phyloP scores from a whole-genome alignment of 2,888 invertebrate species.

The Tolmerus cingulatus region DNA sequence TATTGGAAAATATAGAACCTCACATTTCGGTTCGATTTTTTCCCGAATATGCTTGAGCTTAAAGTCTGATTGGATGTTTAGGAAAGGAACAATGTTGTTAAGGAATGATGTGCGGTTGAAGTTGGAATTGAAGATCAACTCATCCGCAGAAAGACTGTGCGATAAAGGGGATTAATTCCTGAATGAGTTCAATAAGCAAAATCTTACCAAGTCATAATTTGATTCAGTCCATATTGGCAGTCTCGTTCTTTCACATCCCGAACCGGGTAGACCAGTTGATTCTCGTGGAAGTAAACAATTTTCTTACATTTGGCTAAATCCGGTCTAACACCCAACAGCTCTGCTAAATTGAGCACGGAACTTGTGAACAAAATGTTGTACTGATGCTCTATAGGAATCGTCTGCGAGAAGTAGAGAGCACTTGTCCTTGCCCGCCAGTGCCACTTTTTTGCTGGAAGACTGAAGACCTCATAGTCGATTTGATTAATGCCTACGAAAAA shows the following conservation, averaged over 20 bases:
- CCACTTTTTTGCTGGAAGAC: constrained; percentile 77
- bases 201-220: constrained; percentile 73
- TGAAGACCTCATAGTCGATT: constrained; percentile 64
- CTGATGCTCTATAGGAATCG: constrained; percentile 66
- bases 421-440: constrained; percentile 78
- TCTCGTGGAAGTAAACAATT: constrained; percentile 80
- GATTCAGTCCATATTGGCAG: constrained; percentile 79
- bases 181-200: background rate
- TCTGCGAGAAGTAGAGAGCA: constrained; percentile 70
- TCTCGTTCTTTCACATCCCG: constrained; percentile 72
- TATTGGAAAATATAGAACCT: constrained; percentile 71
- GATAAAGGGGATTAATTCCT: background rate
- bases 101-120: constrained; percentile 76
- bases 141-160: constrained; percentile 72
- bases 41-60: constrained; percentile 67
- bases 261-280: constrained; percentile 77
- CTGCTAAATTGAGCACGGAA: constrained; percentile 75
- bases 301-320: constrained; percentile 70
- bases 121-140: constrained; percentile 74
- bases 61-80: constrained; percentile 73
- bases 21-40: constrained; percentile 68
- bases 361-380: constrained; percentile 72
- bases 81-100: constrained; percentile 67
- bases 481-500: constrained; percentile 56
- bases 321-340: constrained; percentile 72